Evolutionary conservation across 2,113 vertebrate species (phyloP).

Genomic region (Seriola rivoliana): DNA sequence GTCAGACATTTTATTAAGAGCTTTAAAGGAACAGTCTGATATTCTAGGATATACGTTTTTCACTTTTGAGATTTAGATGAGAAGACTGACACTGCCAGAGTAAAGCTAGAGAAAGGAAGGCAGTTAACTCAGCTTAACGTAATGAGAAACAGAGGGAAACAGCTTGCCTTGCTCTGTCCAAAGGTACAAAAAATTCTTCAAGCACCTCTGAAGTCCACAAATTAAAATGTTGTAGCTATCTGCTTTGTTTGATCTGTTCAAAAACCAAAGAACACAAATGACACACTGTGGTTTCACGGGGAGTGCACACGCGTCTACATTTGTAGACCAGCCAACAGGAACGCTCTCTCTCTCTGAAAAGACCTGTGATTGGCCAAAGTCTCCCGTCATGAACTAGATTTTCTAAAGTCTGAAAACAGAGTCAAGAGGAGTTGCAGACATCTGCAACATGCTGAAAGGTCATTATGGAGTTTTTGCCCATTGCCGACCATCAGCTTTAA

Average conservation of each 20-base stretch:
- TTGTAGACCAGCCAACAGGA: no score
- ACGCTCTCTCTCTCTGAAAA: no score
- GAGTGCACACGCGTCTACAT: no score
- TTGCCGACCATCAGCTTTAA: not conserved
- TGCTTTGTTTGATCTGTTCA: not conserved
- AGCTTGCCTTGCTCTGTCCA: not conserved
- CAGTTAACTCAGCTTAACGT: not conserved
- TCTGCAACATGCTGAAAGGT: no score
- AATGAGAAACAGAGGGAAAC: not conserved
- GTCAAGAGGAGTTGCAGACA: no score
- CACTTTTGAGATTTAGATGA: not conserved
- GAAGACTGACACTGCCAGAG: no score
- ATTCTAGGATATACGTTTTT: not conserved
- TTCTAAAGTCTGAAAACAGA: no score
- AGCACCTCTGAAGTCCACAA: not conserved
- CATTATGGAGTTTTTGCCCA: no score
- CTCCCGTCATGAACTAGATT: no score
- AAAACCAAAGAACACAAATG: not conserved
- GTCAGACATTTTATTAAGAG: not conserved
- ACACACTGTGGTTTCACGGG: not conserved
- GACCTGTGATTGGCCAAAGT: no score
- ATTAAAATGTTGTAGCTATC: not conserved
- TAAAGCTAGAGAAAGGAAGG: no score
- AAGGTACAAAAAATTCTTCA: not conserved
- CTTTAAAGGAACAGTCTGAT: not conserved